phyloP scores from a whole-genome alignment of 2,113 vertebrate species.

The Synodontis membranacea region DNA sequence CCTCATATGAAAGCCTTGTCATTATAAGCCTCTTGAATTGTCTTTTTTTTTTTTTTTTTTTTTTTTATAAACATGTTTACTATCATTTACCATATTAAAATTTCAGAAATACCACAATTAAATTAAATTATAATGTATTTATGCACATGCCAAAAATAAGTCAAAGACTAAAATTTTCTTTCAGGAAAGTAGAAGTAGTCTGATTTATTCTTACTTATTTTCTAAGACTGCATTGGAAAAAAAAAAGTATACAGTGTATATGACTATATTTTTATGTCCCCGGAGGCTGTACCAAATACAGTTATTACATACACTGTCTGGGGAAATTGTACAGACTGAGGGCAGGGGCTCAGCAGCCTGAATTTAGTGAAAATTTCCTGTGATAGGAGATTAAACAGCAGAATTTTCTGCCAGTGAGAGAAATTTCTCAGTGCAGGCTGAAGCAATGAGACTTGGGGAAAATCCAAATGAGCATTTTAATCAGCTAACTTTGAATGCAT shows the following conservation, averaged over 20 bases:
- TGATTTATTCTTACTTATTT: background rate
- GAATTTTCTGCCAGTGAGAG: slow-evolving; percentile 35
- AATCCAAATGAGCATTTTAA: slow-evolving; percentile 74
- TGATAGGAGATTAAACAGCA: slow-evolving; percentile 41
- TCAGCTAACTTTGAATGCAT: slow-evolving; percentile 65
- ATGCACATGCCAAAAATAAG: background rate
- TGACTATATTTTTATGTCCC: background rate
- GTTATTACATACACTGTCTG: background rate
- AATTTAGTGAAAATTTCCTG: slow-evolving; percentile 24
- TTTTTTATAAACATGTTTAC: background rate
- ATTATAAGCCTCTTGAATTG: background rate
- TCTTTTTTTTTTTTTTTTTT: too few species aligned
- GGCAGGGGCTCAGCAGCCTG: background rate
- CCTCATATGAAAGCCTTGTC: background rate
- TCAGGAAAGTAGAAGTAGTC: background rate
- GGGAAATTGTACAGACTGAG: background rate
- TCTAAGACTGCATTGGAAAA: too few species aligned
- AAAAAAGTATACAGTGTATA: too few species aligned
- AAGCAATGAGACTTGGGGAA: slow-evolving; percentile 63
- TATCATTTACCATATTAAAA: background rate
- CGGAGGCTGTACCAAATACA: background rate
- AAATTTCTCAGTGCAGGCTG: slow-evolving; percentile 56
- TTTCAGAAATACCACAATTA: background rate
- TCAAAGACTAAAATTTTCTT: background rate
- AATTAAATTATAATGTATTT: too few species aligned